Evolutionary conservation across 2,888 invertebrate species (phyloP), one percentile per base, ranked within the genome.

Genomic region (Orthosia incerta): DNA sequence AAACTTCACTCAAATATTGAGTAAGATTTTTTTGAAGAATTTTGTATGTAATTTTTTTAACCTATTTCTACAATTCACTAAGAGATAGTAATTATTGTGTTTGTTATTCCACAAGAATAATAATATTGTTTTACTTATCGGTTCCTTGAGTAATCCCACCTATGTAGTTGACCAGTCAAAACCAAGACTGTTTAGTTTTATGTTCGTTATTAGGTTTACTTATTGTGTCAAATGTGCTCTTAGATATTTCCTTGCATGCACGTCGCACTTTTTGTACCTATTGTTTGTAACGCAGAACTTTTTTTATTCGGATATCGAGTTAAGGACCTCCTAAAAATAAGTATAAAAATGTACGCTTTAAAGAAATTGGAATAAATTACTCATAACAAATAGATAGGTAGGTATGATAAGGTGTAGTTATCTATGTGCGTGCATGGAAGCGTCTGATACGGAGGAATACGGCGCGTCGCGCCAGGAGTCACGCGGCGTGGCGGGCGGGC

Each of bases 261-360:
- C 92, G 90, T 91, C 89, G 90, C 93, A 94, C 92, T 90, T 89
- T 89, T 90, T 92, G 89, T 91, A 90, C 89, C 88, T 90, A 89
- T 92, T 89, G 86, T 92, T 91, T 93, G 86, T 88, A 86, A 89
- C 73, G 83, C 90, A 87, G 86, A 87, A 71, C 88, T 86, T 90
- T 89, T 92, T 91, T 90, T 84, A 92, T 91, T 92, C 90, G 86
- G 86, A 93, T 93, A 93, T 93, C 92, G 91, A 90, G 87, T 90
- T 95, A 94, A 94, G 95, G 91, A 95, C 93, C 93, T 95, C 93
- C 93, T 95, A 94, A 92, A 90, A 90, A 89, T 95, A 95, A 95
- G 94, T 92, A 96, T 95, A 95, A 96, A 93, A 96, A 95, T 95
- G 95, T 96, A 96, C 96, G 96, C 96, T 96, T 96, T 96, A 96